Evolutionary conservation across 2,888 invertebrate species (phyloP), one percentile per base, ranked within the genome.

Genomic region (Drosophila sordidapex): DNA sequence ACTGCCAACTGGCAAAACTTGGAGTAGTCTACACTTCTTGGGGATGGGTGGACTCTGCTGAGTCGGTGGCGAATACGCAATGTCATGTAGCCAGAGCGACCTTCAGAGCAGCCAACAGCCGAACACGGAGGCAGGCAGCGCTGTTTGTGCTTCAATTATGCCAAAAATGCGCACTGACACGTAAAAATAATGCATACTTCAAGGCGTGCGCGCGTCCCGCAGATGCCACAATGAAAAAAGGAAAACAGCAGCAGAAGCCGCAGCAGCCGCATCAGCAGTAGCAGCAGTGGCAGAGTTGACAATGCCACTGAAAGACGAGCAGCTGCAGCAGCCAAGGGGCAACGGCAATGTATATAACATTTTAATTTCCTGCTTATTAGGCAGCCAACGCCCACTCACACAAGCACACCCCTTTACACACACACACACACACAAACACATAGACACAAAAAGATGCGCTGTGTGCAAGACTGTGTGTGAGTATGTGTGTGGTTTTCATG

Each of bases 311-410:
- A 33, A 64, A 75, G 54, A 74, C 58, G 56, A 61, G 56, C 56
- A 46, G n/a, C 54, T 54, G 36, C 58, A 58, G 65, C 65, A 63
- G 65, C 61, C 62, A 74, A 60, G 61, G 76, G 65, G 69, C 76
- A 70, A 74, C 69, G 76, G 81, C 88, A 88, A 83, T 87, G 85
- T 88, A 87, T 87, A 87, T 78, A 87, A 87, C 89, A 89, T 91
- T 90, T 90, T 91, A 90, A 90, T 90, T 90, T 90, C 91, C 89
- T 90, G 89, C 90, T 90, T 90, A 89, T 90, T 91, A 87, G 83
- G 82, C 76, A 70, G 72, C 68, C 82, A 54, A 18, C 13, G 18
- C 79, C 76, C 76, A 61, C 64, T 59, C 63, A 70, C 57, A 51
- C 48, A 53, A 21, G 38, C 43, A 40, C 38, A 52, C 29, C 38